These are phyloP conservation scores for Pachyuromys duprasi DNA, from an alignment of 2,797 vertebrate species.

Conservation along the genomic window DNA sequence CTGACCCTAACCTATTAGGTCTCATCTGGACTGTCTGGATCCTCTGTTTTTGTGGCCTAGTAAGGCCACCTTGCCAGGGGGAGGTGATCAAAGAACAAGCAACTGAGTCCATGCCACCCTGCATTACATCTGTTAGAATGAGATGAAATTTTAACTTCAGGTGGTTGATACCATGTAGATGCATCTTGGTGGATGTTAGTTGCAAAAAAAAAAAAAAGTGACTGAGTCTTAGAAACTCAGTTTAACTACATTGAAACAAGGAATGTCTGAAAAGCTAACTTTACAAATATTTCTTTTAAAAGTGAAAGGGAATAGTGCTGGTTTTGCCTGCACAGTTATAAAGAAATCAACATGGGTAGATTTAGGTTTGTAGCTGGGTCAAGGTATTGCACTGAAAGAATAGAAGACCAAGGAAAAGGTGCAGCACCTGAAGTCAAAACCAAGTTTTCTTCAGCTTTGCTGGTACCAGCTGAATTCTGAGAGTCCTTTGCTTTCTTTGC, in stretches of 20 bases:
- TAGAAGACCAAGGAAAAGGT: background rate
- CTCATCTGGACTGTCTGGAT: too few species aligned
- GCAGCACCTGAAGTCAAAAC: background rate
- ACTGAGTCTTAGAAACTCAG: slow-evolving; percentile 8
- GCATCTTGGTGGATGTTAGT: background rate
- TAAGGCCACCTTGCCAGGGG: too few species aligned
- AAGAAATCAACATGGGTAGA: background rate
- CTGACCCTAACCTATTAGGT: too few species aligned
- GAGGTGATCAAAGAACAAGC: too few species aligned
- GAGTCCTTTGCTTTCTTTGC: background rate
- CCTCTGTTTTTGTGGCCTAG: too few species aligned
- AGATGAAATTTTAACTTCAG: background rate
- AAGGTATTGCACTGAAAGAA: background rate
- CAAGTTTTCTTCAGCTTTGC: background rate
- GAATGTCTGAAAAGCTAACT: background rate
- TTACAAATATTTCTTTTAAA: background rate
- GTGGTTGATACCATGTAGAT: background rate
- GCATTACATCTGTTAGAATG: background rate
- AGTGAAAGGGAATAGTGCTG: background rate
- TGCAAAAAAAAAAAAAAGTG: slow-evolving; percentile 15
- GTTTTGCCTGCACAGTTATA: slow-evolving; percentile 1
- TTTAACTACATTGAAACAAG: slow-evolving; percentile 20
- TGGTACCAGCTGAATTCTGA: background rate
- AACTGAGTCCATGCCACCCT: too few species aligned
- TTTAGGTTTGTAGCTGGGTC: background rate